Evolutionary conservation across 2,797 vertebrate species (phyloP), one percentile per base, ranked within the genome.

Genomic region (Bryconaethiops microstoma): DNA sequence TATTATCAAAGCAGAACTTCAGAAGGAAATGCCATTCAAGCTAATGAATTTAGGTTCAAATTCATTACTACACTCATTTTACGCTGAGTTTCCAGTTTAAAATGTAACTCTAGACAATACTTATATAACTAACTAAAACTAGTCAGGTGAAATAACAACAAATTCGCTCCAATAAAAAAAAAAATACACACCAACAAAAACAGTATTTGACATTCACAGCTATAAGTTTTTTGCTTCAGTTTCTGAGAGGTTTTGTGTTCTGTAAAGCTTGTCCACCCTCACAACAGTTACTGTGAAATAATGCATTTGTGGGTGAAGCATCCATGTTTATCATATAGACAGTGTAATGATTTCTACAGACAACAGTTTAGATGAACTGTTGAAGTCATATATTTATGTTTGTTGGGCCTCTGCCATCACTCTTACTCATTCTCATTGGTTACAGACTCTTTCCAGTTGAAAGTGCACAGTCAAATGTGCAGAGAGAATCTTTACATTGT

Each of bases 371-470:
- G n/a, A 59, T n/a, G 52, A 59, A 59, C 40, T 17, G 42, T 29
- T 62, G 39, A 29, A 62, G 59, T 63, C 42, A 77, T 74, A 48
- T 40, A 65, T 54, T 19, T 83, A 64, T 63, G 60, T 74, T 80
- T 78, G 19, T 74, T 74, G 77, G 64, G 14, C 71, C 19, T 63
- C 21, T 48, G 57, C 54, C 17, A 14, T 54, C 13, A 19, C 12
- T 60, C 57, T 23, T 55, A 55, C 57, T 60, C 19, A 8, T 60
- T 60, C 10, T 5, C 2, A 12, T 80, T 77, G 74, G 69, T 68
- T 76, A 69, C 69, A 63, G 69, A 77, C 74, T 0, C 62, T 81
- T 69, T 60, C 21, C 45, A 74, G 70, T 65, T 48, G 7, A 48
- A 48, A 48, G 7, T 48, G 45, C 63, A 45, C 54, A 48, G 54